Base-by-base conservation (phyloP, 2,888 invertebrate species). In the Scaptomyza cyrtandrae region DNA sequence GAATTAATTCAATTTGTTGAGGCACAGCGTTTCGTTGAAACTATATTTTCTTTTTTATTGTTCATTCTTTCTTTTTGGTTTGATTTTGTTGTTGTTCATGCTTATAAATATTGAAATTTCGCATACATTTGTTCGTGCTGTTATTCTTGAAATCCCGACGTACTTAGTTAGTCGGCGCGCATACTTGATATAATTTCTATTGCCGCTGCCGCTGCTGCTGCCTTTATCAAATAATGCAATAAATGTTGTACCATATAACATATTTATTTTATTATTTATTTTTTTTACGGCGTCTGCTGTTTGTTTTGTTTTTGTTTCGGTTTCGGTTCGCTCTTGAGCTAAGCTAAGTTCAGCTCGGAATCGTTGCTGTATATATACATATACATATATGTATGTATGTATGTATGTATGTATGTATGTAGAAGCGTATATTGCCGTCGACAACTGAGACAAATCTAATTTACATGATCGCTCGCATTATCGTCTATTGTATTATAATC, bases 381-480 rank as follows among this genome's bases (percentile, higher is more conserved):
- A 16, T 14, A 14, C n/a, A 14, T 52, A 31, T 13, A 13, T 13
- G 24, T 16, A 13, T 27, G 37, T 41, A 13, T 24, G 24, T 24
- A 24, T 24, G 24, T 16, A 27, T 6, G n/a, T 46, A 27, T 6
- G n/a, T 46, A 5, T 41, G 16, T 46, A 10, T 49, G 33, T 35
- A 2, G 11, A 9, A 11, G 31, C 13, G 33, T 16, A 49, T 49
- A 35, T 50, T 52, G 68, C 37, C 64, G 67, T 61, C 58, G 69
- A 71, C 79, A 84, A 84, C 84, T 81, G 85, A 84, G 85, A 85
- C 86, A 87, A 86, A 88, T 88, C 89, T 89, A 89, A 88, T 88
- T 88, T 88, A 87, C 88, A 86, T 89, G 89, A 88, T 88, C 87
- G 75, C 87, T 88, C 88, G 78, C 84, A 86, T 88, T 88, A 87